These are phyloP conservation scores for Sciurus niger DNA, from an alignment of 2,113 vertebrate species.

Conservation along the genomic window DNA sequence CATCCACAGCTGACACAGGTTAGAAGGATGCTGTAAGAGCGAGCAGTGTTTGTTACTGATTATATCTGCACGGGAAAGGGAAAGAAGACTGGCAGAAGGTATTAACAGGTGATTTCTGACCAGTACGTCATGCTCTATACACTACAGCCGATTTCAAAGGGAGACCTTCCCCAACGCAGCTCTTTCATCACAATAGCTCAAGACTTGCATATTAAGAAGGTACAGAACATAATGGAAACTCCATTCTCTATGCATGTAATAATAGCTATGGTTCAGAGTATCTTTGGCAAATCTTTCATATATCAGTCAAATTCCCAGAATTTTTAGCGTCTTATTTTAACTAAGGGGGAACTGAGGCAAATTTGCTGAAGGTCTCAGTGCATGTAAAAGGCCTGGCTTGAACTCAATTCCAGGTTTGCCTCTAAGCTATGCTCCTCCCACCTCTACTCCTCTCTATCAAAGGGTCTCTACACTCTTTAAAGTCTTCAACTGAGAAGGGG, in stretches of 20 bases:
- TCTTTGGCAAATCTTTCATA: neutral
- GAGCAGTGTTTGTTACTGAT: fast-evolving
- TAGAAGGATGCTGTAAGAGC: neutral
- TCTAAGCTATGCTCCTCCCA: neutral
- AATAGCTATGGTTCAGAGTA: neutral
- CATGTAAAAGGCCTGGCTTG: too few species aligned
- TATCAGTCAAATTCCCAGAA: neutral
- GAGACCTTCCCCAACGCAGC: fast-evolving
- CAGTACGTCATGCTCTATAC: neutral
- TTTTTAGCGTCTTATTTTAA: neutral
- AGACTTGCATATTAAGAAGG: neutral
- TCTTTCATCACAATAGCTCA: neutral
- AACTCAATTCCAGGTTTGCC: too few species aligned
- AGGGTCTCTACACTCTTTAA: neutral
- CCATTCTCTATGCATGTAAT: neutral
- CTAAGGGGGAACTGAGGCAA: too few species aligned
- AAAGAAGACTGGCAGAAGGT: neutral
- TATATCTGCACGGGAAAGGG: too few species aligned
- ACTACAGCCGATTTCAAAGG: neutral
- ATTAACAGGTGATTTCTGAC: neutral
- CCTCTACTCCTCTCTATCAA: neutral
- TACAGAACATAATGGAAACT: neutral
- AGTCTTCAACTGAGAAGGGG: neutral
- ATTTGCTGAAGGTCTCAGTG: too few species aligned
- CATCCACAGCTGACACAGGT: neutral